phyloP scores from a whole-genome alignment of 1,140 invertebrate genomes.

The Branchinecta lynchi region DNA sequence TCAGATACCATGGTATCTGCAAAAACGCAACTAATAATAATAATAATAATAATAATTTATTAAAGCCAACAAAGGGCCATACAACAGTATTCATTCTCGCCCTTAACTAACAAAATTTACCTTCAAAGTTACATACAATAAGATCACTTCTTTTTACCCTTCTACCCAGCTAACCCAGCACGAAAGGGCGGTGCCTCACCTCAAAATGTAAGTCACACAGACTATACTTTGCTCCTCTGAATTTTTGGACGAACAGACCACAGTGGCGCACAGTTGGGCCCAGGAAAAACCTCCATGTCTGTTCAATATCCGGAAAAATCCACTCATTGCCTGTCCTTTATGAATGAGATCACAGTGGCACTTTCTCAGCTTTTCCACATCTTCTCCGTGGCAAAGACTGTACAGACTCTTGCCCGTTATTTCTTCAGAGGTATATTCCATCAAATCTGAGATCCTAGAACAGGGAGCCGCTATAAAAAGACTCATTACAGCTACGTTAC shows the following conservation, averaged over 20 bases:
- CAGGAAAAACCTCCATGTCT: conserved; percentile 88
- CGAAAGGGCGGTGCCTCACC: conserved; percentile 38
- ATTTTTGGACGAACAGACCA: conserved; percentile 87
- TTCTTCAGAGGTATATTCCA: conserved; percentile 85
- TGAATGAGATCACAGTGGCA: conserved; percentile 81
- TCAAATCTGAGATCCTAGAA: conserved; percentile 68
- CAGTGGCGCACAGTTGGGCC: conserved; percentile 90
- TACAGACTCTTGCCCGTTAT: conserved; percentile 85
- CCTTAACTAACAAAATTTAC: no score
- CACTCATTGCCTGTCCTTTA: conserved; percentile 90
- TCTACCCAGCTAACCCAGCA: background rate
- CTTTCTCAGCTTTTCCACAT: conserved; percentile 79
- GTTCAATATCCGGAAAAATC: conserved; percentile 90
- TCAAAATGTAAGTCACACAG: conserved; percentile 87
- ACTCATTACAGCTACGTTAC: no score
- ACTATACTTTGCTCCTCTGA: conserved; percentile 91
- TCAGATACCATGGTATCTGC: no score
- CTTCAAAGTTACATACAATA: no score
- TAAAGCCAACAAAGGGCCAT: no score
- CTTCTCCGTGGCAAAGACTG: conserved; percentile 82
- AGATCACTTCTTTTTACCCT: no score
- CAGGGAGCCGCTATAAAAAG: conserved; percentile 21
- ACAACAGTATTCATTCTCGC: no score
- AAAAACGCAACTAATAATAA: no score
- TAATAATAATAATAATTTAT: no score